Evolutionary conservation across 2,113 vertebrate species (phyloP).

Genomic region (Apaloderma vittatum): DNA sequence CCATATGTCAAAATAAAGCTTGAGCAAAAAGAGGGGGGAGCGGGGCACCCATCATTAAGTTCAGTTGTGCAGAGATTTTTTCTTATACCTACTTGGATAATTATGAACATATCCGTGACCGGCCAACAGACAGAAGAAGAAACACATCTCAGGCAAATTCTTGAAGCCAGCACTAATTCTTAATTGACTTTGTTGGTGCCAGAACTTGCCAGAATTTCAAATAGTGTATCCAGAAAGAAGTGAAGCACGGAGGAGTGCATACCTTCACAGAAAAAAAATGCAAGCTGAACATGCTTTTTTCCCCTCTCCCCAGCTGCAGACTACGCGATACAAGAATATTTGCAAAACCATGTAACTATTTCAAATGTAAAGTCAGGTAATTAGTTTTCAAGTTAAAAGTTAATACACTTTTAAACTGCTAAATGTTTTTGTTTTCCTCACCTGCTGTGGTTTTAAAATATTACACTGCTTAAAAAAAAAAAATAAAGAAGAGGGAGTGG

Average conservation of each 20-base stretch:
- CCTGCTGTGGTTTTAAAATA: not conserved
- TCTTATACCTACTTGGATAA: not conserved
- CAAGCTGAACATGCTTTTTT: not conserved
- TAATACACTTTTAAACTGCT: not conserved
- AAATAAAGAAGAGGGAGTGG: too few relatives aligned
- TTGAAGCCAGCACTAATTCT: not conserved
- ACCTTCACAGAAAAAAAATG: not conserved
- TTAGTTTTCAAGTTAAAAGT: not conserved
- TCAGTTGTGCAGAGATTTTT: not conserved
- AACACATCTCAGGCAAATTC: not conserved
- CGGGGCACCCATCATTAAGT: not conserved
- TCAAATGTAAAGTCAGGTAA: not conserved
- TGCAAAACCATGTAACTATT: not conserved
- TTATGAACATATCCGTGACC: not conserved
- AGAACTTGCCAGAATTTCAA: not conserved
- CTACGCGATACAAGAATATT: not conserved
- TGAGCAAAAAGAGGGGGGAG: not conserved
- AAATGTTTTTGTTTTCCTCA: not conserved
- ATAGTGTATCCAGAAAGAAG: not conserved
- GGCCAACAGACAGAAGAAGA: not conserved
- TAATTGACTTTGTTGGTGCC: not conserved
- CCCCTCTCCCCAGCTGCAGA: not conserved
- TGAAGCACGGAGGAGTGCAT: not conserved
- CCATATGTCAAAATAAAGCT: slow-evolving; percentile 49
- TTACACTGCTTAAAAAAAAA: not conserved